These are phyloP conservation scores for Sclerurus mexicanus DNA, from an alignment of 2,113 vertebrate species.

Conservation along the genomic window DNA sequence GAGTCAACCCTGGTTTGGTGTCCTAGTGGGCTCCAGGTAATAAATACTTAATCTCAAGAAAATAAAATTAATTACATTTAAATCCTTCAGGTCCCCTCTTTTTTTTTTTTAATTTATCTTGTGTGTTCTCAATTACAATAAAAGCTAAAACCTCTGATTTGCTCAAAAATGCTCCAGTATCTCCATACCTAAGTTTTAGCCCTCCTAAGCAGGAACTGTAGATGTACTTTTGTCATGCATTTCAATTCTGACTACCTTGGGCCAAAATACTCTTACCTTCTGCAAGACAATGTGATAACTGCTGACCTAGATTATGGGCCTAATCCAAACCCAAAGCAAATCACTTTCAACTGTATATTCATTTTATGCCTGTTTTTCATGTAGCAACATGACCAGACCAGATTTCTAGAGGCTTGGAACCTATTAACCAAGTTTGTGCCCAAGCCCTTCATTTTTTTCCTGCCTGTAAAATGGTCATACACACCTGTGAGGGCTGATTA, in stretches of 20 bases:
- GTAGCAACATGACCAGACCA: conserved; percentile 4
- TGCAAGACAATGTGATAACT: not conserved
- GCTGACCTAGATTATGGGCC: conserved; percentile 27
- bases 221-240: not conserved
- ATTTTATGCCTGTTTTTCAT: not conserved
- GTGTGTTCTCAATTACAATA: not conserved
- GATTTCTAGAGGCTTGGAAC: conserved; percentile 5
- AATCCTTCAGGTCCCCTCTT: not conserved
- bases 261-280: not conserved
- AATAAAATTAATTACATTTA: not conserved
- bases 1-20: not conserved
- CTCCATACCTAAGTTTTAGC: not conserved
- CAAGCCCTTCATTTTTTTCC: not conserved
- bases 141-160: not conserved
- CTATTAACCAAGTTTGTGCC: conserved; percentile 5
- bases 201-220: not conserved
- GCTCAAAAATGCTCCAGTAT: not conserved
- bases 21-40: not conserved
- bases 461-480: not conserved
- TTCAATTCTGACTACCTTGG: not conserved
- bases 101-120: not conserved
- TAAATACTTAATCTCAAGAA: not conserved
- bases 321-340: conserved; percentile 35
- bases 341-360: not conserved
- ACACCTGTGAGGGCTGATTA: not conserved